phyloP scores from a whole-genome alignment of 2,113 vertebrate species.

The Muntiacus reevesi region DNA sequence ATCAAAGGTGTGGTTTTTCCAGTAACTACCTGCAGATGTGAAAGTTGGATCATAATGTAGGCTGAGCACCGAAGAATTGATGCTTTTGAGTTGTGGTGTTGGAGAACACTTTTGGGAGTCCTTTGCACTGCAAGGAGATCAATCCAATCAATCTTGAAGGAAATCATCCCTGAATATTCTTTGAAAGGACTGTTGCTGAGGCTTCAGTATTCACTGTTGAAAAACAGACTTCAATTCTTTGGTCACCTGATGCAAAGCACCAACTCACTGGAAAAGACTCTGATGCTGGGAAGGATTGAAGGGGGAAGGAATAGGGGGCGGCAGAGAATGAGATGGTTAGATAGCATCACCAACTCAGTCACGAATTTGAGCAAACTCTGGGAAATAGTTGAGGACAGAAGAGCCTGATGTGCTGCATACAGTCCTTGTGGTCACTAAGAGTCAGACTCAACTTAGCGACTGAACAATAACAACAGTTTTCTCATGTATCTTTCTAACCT shows the following conservation, averaged over 20 bases:
- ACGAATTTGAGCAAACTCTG: not conserved
- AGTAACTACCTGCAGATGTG: not conserved
- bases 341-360: not conserved
- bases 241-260: not conserved
- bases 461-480: not conserved
- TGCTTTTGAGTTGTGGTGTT: not conserved
- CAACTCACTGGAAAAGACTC: not conserved
- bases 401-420: not conserved
- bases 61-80: not conserved
- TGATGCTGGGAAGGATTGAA: not conserved
- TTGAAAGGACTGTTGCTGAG: not conserved
- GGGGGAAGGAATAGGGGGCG: not conserved
- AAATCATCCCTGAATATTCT: not conserved
- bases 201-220: not conserved
- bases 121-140: not conserved
- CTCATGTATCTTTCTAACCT: not conserved
- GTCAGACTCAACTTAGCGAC: not conserved
- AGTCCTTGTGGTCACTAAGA: not conserved
- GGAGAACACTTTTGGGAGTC: not conserved
- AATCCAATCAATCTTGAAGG: not conserved
- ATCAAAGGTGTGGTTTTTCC: not conserved
- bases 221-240: not conserved
- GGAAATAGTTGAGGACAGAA: not conserved
- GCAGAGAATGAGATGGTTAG: not conserved
- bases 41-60: not conserved